Conservation (phyloP, 1,140 invertebrate genomes). For the Caerostris darwini region DNA sequence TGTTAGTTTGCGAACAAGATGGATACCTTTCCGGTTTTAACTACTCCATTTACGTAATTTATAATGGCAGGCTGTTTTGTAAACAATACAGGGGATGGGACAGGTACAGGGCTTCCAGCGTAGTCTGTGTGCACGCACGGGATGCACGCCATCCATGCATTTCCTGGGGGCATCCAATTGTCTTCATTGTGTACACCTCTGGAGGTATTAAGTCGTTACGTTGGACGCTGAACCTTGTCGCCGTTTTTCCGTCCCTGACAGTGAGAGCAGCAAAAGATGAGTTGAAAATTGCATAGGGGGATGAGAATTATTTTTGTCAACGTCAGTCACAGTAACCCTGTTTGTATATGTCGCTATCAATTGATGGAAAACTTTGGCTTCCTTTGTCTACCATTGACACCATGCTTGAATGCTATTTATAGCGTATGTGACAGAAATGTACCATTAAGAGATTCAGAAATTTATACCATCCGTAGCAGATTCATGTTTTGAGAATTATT, state of each 20-base stretch:
- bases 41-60: constrained; percentile 39
- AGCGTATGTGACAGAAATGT: too few relatives aligned
- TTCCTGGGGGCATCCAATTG: constrained; percentile 28
- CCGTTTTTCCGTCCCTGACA: neutral
- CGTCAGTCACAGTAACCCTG: too few relatives aligned
- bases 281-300: too few relatives aligned
- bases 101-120: neutral
- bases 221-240: constrained; percentile 50
- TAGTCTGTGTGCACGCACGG: neutral
- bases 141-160: constrained; percentile 33
- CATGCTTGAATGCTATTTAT: too few relatives aligned
- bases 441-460: too few relatives aligned
- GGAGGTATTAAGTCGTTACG: constrained; percentile 44
- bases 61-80: constrained; percentile 22
- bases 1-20: constrained; percentile 12
- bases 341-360: too few relatives aligned
- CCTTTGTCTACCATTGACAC: too few relatives aligned
- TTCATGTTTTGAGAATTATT: too few relatives aligned
- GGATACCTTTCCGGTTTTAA: constrained; percentile 27
- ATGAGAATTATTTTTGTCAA: too few relatives aligned
- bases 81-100: neutral
- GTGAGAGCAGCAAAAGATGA: too few relatives aligned
- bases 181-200: constrained; percentile 36
- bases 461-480: too few relatives aligned
- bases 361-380: too few relatives aligned